Evolutionary conservation across 1,140 invertebrate genomes (phyloP), one percentile per base, ranked within the genome.

Genomic region (Diachasma alloeum): DNA sequence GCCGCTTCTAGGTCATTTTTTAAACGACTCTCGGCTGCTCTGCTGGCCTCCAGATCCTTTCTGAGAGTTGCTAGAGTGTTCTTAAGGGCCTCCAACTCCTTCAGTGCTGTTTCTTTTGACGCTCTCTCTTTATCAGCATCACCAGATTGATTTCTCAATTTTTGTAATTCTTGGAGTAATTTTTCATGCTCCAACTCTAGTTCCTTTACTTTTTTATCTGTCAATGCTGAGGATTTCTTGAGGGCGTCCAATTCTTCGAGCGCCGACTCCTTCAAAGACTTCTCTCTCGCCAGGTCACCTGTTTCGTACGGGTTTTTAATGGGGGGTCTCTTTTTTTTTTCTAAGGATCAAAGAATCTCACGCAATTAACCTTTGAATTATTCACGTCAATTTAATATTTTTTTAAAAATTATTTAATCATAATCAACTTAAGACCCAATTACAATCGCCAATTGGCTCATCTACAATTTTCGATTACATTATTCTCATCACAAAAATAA

Each of bases 1-100:
- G 59, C 66, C n/a, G 15, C 74, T 13, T 74, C 46, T 4, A 79
- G 59, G 42, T 79, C 74, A n/a, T 73, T 37, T 42, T 71, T 74
- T 17, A 79, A 56, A 26, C 39, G 56, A 44, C 24, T 42, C 66
- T 79, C 72, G 13, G 9, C 37, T 11, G 56, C 72, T 37, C 37
- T 74, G 19, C 39, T 15, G 19, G 70, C 26, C 15, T 76, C 75
- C 11, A 76, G 17, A 10, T 76, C 42, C 0, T 15, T 26, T 72
- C 48, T 70, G 17, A 63, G 24, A n/a, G 5, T 53, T 4, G 53
- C 36, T 26, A 75, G 59, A 26, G 59, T 67, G 8, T 24, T 42
- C 36, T 75, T 75, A 9, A 67, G 19, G n/a, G 73, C 73, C 17
- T 66, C 56, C 11, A 75, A 24, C 39, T 75, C 73, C 10, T 48